Percentiles rank a stretch among this genome's conserved stretches.
Evolutionary conservation across 2,113 vertebrate genomes (phyloP).

Genomic region (Thalassoma bifasciatum): DNA sequence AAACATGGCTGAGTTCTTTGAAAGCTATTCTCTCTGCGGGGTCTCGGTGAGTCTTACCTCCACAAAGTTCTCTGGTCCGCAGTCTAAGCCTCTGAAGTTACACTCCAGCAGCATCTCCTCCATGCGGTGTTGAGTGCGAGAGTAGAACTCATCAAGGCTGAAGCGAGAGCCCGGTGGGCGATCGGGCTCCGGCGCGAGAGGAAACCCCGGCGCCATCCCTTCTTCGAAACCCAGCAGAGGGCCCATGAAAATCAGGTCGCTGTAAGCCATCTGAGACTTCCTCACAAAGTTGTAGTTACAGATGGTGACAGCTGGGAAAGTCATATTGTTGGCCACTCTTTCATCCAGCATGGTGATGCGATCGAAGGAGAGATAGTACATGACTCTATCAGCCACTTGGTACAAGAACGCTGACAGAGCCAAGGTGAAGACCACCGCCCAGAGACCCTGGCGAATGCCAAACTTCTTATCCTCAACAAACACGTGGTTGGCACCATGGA

Average conservation of each 20-base stretch:
- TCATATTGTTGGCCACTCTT: constrained; percentile 82
- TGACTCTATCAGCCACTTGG: constrained; percentile 90
- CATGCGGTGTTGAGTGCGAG: constrained; percentile 91
- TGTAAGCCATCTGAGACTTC: constrained; percentile 90
- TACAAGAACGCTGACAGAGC: constrained; percentile 90
- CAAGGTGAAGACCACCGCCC: constrained; percentile 88
- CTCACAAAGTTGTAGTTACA: constrained; percentile 93
- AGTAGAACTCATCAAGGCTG: constrained; percentile 89
- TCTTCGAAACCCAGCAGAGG: constrained; percentile 90
- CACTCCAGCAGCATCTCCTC: constrained; percentile 96
- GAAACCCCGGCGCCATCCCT: constrained; percentile 88
- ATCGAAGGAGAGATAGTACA: constrained; percentile 90
- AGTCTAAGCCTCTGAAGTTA: constrained; percentile 86
- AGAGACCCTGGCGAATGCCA: constrained; percentile 86
- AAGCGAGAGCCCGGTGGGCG: constrained; percentile 78
- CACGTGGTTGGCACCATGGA: constrained; percentile 93
- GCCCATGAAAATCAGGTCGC: constrained; percentile 91
- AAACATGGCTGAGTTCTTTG: constrained; percentile 1
- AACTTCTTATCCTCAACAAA: constrained; percentile 88
- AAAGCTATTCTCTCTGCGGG: background rate
- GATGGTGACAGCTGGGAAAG: constrained; percentile 92
- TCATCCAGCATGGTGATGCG: constrained; percentile 92
- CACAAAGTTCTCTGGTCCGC: constrained; percentile 88
- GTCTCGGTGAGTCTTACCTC: constrained; percentile 84
- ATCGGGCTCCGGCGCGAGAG: constrained; percentile 81